Base-by-base conservation (phyloP, 1,140 invertebrate genomes). In the Myzus persicae region DNA sequence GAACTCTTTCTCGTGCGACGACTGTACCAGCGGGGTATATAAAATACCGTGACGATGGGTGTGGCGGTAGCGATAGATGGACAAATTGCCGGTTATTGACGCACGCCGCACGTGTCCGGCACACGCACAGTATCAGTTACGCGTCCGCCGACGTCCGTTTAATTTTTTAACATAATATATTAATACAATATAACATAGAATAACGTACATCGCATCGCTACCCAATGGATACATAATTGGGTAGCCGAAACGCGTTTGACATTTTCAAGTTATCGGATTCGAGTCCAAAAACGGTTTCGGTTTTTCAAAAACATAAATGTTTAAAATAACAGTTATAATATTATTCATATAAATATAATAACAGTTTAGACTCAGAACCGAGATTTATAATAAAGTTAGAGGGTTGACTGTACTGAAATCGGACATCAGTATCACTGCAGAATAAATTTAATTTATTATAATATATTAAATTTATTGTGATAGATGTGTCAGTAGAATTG, bases 31-130 rank as follows among this genome's bases (percentile, higher is more conserved):
- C 5, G 87, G 20, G 36, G 24, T 51, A 51, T 38, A 51, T 51
- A 7, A 48, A 48, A 51, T 89, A 54, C 46, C 88, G 88, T 54
- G 24, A 90, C 89, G 38, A 18, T 40, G 26, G 14, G 14, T 48
- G 46, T 89, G 36, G 11, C 89, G 51, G 51, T 5, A 42, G 42
- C 88, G 31, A 76, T 76, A 42, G 90, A 91, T 36, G 51, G 91
- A 93, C 91, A 93, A 93, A 93, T 93, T 40, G 46, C 91, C 54
- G 81, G 44, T 54, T 76, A 76, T 76, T 76, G 59, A 76, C 36
- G 91, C n/a, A 24, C 31, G 42, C 90, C 44, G 46, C 91, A 85
- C 81, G 91, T 93, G 91, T 2, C 91, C 1, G 91, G 3, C 91
- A 85, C 91, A 38, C 81, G 91, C 36, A 26, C n/a, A 26, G 20